Evolutionary conservation across 2,888 invertebrate genomes (phyloP).

Genomic region (Apamea epomidion): DNA sequence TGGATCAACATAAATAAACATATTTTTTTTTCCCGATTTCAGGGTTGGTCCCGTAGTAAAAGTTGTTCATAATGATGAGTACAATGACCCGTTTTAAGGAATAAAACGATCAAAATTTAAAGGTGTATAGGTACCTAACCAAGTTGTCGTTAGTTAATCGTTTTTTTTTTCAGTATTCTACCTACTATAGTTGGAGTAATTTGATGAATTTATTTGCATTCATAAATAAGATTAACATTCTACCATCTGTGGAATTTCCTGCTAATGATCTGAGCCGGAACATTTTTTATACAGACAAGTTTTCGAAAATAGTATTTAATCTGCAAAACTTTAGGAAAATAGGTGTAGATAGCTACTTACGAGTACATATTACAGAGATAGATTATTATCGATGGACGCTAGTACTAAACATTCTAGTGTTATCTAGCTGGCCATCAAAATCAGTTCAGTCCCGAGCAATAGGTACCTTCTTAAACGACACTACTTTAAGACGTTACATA

Average conservation of each 20-base stretch:
- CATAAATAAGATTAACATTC: conserved; percentile 10
- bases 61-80: no score
- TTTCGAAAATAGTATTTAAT: not conserved
- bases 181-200: not conserved
- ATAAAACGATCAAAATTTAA: no score
- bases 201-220: conserved; percentile 4
- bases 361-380: not conserved
- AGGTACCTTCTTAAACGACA: no score
- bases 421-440: not conserved
- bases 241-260: not conserved
- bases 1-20: no score
- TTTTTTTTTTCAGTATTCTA: not conserved
- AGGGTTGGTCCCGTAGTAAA: no score
- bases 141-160: not conserved
- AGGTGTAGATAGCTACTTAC: no score
- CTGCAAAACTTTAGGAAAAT: not conserved
- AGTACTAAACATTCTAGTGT: not conserved
- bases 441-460: not conserved
- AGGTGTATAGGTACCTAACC: not conserved
- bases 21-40: no score
- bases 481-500: no score
- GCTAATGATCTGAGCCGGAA: not conserved
- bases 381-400: no score
- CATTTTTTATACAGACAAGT: not conserved
- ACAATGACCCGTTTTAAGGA: no score